Percentiles rank a stretch among this genome's conserved stretches.
phyloP scores from a whole-genome alignment of 2,797 vertebrate species.

The Hozukius guyotensis region DNA sequence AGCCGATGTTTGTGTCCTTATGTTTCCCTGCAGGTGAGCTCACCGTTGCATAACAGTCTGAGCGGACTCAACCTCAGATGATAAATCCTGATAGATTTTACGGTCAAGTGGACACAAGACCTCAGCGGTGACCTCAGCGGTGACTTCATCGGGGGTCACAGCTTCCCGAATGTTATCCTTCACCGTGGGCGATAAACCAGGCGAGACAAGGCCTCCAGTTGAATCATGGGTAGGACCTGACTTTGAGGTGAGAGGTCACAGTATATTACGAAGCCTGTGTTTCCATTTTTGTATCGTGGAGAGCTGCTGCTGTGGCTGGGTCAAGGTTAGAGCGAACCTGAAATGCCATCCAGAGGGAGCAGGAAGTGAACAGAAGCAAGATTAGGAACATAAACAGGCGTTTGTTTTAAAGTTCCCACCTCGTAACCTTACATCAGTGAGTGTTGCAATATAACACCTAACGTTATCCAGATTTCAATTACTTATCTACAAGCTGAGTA shows the following conservation, averaged over 20 bases:
- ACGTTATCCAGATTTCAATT: slow-evolving; percentile 13
- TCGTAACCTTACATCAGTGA: slow-evolving; percentile 13
- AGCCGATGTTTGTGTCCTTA: neutral
- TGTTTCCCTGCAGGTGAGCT: slow-evolving; percentile 30
- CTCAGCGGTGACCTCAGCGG: slow-evolving; percentile 34
- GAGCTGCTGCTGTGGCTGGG: slow-evolving; percentile 6
- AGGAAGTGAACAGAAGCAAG: slow-evolving; percentile 6
- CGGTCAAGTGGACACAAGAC: slow-evolving; percentile 49
- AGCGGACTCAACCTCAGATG: neutral
- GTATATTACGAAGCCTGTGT: slow-evolving; percentile 50
- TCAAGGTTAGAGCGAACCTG: slow-evolving; percentile 19
- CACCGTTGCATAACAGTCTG: slow-evolving; percentile 13
- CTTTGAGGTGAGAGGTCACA: slow-evolving; percentile 54
- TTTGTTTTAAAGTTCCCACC: slow-evolving; percentile 4
- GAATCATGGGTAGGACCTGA: slow-evolving; percentile 44
- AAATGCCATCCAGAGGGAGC: slow-evolving; percentile 20
- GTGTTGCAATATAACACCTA: slow-evolving; percentile 18
- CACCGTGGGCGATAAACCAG: slow-evolving; percentile 37
- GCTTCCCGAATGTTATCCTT: slow-evolving; percentile 47
- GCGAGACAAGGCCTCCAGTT: slow-evolving; percentile 25
- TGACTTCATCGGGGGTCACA: slow-evolving; percentile 13
- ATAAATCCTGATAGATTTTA: slow-evolving; percentile 54
- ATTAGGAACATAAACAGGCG: slow-evolving; percentile 27
- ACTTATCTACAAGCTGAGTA: slow-evolving; percentile 30
- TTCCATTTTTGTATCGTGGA: slow-evolving; percentile 30